Evolutionary conservation across 1,140 invertebrate genomes (phyloP).

Genomic region (Homalodisca vitripennis): DNA sequence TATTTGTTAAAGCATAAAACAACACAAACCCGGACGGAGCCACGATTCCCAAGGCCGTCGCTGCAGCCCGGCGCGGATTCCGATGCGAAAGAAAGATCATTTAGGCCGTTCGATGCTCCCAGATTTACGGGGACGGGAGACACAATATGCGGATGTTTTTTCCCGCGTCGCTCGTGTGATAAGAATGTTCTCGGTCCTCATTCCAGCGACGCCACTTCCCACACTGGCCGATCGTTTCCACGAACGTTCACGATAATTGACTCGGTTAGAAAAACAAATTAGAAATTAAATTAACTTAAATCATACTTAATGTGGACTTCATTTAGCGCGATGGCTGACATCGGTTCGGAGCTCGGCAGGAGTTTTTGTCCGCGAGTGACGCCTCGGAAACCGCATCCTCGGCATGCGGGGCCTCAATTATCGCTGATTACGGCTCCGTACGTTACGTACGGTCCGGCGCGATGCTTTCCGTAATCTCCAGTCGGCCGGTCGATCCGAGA

Average conservation of each 20-base stretch:
- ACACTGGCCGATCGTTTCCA: neutral
- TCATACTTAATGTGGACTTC: slow-evolving; percentile 24
- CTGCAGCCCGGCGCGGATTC: no score
- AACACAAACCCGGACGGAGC: no score
- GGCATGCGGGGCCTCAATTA: neutral
- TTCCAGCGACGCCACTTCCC: slow-evolving; percentile 13
- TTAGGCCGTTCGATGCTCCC: neutral
- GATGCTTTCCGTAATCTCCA: no score
- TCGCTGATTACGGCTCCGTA: neutral
- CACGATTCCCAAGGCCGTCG: no score
- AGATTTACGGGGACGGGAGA: neutral
- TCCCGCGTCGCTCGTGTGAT: neutral
- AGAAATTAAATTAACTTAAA: slow-evolving; percentile 27
- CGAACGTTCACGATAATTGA: neutral
- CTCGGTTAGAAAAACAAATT: slow-evolving; percentile 13
- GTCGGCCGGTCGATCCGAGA: no score
- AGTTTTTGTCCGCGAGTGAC: slow-evolving; percentile 9
- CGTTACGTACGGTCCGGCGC: no score
- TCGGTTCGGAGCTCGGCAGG: neutral
- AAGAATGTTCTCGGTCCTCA: slow-evolving; percentile 19
- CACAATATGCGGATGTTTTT: slow-evolving; percentile 26
- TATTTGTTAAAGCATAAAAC: no score
- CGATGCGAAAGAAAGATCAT: no score
- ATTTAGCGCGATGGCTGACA: slow-evolving; percentile 10
- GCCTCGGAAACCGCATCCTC: no score